Conservation (phyloP, 92 coral and sea anemone genomes). For the Umimayanthus kanabou region DNA sequence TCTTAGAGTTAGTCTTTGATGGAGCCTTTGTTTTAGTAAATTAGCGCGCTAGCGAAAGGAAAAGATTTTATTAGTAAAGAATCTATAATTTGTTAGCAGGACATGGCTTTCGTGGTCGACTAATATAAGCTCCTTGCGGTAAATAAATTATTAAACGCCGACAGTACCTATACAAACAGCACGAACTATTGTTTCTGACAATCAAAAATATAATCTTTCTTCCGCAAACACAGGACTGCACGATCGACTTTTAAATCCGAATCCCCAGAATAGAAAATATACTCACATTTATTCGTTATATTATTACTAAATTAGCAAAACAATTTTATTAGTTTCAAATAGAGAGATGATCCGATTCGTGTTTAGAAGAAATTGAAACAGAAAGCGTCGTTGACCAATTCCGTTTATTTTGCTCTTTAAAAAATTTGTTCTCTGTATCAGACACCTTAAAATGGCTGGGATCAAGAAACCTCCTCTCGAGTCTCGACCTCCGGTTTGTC, state of each 20-base stretch:
- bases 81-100: not conserved
- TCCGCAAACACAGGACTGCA: not conserved
- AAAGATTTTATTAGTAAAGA: not conserved
- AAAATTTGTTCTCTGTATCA: too few relatives aligned
- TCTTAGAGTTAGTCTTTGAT: too few relatives aligned
- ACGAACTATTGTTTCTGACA: not conserved
- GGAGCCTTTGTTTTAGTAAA: not conserved
- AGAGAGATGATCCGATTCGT: too few relatives aligned
- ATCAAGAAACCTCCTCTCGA: not conserved
- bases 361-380: too few relatives aligned
- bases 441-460: too few relatives aligned
- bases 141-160: not conserved
- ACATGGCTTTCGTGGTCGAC: not conserved
- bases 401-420: too few relatives aligned
- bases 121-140: not conserved
- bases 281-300: too few relatives aligned
- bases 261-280: not conserved
- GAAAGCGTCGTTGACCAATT: too few relatives aligned
- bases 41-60: not conserved
- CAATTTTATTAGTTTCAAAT: too few relatives aligned
- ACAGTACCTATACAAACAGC: not conserved
- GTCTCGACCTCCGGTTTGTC: not conserved
- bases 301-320: too few relatives aligned
- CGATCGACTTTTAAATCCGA: not conserved
- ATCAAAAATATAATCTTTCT: too few relatives aligned